Percentiles rank a stretch among this genome's conserved stretches.
These are phyloP conservation scores for Papilio aristodemus DNA, from an alignment of 1,140 invertebrate species.

Conservation along the genomic window DNA sequence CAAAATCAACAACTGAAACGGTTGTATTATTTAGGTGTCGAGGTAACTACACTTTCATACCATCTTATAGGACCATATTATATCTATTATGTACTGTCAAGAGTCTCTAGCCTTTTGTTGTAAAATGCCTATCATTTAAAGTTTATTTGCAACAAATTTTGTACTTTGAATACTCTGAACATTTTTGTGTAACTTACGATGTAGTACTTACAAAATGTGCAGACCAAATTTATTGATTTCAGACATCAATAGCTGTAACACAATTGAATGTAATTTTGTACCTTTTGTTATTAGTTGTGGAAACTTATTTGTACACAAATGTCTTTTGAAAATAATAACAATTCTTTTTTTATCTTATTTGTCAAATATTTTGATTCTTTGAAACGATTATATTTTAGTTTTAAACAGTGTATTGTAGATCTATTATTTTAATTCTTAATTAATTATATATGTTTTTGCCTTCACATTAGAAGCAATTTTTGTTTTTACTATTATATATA, in stretches of 20 bases:
- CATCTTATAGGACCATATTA: too few relatives aligned
- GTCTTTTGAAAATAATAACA: too few relatives aligned
- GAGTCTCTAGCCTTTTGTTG: too few relatives aligned
- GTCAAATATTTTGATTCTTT: neutral
- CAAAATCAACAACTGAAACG: too few relatives aligned
- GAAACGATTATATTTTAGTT: neutral
- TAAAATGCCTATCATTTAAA: too few relatives aligned
- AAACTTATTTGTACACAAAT: neutral
- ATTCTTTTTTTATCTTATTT: too few relatives aligned
- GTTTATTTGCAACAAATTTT: conserved; percentile 22
- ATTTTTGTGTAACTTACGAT: conserved; percentile 4
- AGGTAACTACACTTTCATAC: too few relatives aligned
- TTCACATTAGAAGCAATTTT: neutral
- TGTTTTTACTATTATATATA: neutral
- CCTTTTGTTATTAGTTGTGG: neutral
- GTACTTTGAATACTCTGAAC: neutral
- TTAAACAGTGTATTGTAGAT: neutral
- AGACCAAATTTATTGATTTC: conserved; percentile 11
- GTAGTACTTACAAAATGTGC: neutral
- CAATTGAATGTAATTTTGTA: neutral
- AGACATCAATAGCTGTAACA: neutral
- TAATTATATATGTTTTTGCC: neutral
- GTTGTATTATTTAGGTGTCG: too few relatives aligned
- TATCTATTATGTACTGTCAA: too few relatives aligned
- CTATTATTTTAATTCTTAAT: neutral